Evolutionary conservation across 30 jellyfish, hydroid and myxozoan species (phyloP).

Genomic region (Cassiopea andromeda): DNA sequence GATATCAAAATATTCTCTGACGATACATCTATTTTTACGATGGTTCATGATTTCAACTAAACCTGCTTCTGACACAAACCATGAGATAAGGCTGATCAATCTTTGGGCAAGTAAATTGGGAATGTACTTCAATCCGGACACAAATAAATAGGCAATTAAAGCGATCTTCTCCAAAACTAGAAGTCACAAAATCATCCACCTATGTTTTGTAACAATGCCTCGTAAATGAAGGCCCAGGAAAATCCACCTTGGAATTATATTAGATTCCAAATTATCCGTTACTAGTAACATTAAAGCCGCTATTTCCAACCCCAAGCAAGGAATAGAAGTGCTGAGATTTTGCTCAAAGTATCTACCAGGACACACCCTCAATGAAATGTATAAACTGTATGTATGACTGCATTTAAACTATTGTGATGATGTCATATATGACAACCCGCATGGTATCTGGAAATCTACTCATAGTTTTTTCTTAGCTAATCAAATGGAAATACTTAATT

Average conservation of each 20-base stretch:
- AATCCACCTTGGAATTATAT: conserved; percentile 15
- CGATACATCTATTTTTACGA: neutral
- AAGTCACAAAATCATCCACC: neutral
- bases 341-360: conserved; percentile 4
- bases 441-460: neutral
- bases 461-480: neutral
- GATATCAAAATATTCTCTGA: neutral
- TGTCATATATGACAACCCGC: neutral
- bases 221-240: neutral
- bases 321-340: conserved; percentile 16
- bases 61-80: neutral
- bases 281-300: too few relatives aligned
- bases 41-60: neutral
- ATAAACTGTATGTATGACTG: neutral
- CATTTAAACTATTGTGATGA: neutral
- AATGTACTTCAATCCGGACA: neutral
- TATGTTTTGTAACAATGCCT: neutral
- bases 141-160: neutral
- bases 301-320: neutral
- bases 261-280: conserved; percentile 1
- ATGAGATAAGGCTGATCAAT: neutral
- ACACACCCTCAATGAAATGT: conserved; percentile 6
- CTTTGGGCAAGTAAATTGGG: neutral
- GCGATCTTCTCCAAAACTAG: conserved; percentile 1
- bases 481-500: neutral